A percentile compares a stretch with the other conserved stretches of the same genome.
These are phyloP conservation scores for Drosophila obscura DNA, from an alignment of 1,140 invertebrate species.

Conservation along the genomic window DNA sequence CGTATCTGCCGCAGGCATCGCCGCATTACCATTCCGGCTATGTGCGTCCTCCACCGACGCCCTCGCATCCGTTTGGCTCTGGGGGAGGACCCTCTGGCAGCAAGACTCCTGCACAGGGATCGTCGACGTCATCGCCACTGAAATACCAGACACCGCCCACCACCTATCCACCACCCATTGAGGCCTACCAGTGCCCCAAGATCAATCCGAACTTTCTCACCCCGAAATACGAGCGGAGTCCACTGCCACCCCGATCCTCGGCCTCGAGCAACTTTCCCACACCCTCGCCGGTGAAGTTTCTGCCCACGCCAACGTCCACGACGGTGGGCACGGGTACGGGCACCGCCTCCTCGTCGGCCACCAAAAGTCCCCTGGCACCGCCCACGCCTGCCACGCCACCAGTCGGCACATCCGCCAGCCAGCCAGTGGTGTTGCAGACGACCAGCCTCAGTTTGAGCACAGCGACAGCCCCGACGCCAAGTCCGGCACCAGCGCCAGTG, in stretches of 20 bases:
- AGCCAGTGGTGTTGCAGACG: conserved; percentile 41
- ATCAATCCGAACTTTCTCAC: conserved; percentile 82
- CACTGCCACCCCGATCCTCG: conserved; percentile 35
- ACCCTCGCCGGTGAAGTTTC: conserved; percentile 48
- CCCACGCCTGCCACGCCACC: conserved; percentile 10
- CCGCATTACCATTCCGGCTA: conserved; percentile 69
- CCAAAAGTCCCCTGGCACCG: conserved; percentile 22
- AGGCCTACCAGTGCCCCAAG: conserved; percentile 82
- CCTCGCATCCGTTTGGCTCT: conserved; percentile 49
- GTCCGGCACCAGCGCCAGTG: conserved; percentile 27
- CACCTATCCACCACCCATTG: conserved; percentile 81
- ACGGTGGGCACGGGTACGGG: conserved; percentile 7
- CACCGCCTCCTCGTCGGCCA: conserved; percentile 15
- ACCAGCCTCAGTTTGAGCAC: conserved; percentile 58
- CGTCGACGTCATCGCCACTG: conserved; percentile 49
- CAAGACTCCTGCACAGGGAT: conserved; percentile 50
- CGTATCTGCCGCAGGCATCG: conserved; percentile 76
- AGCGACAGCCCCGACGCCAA: conserved; percentile 21
- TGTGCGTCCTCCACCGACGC: conserved; percentile 62
- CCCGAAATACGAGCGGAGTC: conserved; percentile 76
- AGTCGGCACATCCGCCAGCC: conserved; percentile 14
- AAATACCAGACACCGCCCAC: conserved; percentile 80
- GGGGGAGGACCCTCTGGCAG: conserved; percentile 37
- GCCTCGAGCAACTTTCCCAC: conserved; percentile 45
- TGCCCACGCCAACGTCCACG: conserved; percentile 11